A percentile compares a stretch with the other conserved stretches of the same genome.
These are phyloP conservation scores for Pyrochroa serraticornis DNA, from an alignment of 2,888 invertebrate genomes.

Conservation along the genomic window DNA sequence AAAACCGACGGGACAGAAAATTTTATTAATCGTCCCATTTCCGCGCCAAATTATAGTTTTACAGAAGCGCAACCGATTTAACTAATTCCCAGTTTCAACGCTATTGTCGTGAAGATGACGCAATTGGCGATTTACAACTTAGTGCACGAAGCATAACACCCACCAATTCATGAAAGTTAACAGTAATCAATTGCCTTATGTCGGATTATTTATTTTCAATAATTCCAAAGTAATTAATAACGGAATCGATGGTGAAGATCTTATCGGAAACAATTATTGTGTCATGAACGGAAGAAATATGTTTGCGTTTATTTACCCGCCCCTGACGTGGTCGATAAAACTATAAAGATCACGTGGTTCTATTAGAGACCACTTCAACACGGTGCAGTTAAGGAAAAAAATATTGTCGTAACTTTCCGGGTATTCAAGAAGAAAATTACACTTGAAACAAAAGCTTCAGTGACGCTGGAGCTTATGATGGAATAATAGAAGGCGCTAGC, in stretches of 20 bases:
- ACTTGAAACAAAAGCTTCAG: too few species aligned
- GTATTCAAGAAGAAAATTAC: too few species aligned
- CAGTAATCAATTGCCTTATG: not conserved
- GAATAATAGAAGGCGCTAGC: too few species aligned
- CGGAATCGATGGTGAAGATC: constrained; percentile 7
- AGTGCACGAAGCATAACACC: too few species aligned
- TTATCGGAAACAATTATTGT: constrained; percentile 5
- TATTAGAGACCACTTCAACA: too few species aligned
- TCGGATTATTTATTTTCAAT: constrained; percentile 1
- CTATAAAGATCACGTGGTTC: too few species aligned
- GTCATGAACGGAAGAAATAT: constrained; percentile 8
- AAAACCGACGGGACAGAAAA: not conserved
- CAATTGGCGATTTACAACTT: not conserved
- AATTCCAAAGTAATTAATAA: constrained; percentile 1
- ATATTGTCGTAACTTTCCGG: too few species aligned
- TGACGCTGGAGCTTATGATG: too few species aligned
- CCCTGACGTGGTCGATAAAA: too few species aligned
- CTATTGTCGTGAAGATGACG: not conserved
- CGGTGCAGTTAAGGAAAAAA: too few species aligned
- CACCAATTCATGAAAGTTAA: not conserved
- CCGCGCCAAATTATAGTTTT: not conserved
- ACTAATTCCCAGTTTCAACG: not conserved
- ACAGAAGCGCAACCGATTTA: not conserved
- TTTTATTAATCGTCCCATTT: not conserved
- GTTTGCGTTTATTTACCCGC: constrained; percentile 3